phyloP scores from a whole-genome alignment of 2,888 invertebrate species.

The Drosophila sordidapex region DNA sequence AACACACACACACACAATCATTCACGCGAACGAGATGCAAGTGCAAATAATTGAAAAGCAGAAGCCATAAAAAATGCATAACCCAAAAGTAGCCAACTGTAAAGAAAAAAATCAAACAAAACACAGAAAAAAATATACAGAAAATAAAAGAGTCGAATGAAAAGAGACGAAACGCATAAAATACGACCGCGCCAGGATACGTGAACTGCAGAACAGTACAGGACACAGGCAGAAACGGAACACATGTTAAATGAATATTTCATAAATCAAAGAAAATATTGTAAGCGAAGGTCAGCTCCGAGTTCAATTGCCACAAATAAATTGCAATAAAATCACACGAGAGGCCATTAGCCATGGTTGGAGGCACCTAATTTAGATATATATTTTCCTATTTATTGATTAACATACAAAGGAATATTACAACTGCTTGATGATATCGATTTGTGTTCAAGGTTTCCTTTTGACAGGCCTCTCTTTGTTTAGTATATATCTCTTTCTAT shows the following conservation, averaged over 20 bases:
- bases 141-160: conserved; percentile 5
- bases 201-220: conserved; percentile 12
- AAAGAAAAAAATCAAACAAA: conserved; percentile 33
- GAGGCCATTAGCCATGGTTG: background rate
- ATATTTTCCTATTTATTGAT: background rate
- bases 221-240: conserved; percentile 28
- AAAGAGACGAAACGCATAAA: conserved; percentile 14
- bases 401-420: background rate
- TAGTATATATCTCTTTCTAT: background rate
- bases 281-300: background rate
- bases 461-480: background rate
- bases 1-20: conserved; percentile 11
- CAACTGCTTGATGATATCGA: background rate
- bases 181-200: conserved; percentile 24
- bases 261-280: conserved; percentile 54
- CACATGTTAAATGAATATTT: conserved; percentile 61
- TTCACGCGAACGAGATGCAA: conserved; percentile 50
- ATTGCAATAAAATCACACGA: conserved; percentile 19
- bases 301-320: conserved; percentile 19
- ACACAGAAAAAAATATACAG: background rate
- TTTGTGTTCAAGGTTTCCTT: background rate
- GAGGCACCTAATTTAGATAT: too few species aligned
- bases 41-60: conserved; percentile 66
- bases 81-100: conserved; percentile 56
- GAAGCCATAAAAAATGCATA: conserved; percentile 64